Conservation (phyloP, 2,888 invertebrate genomes). For the Cremastinae sp. region DNA sequence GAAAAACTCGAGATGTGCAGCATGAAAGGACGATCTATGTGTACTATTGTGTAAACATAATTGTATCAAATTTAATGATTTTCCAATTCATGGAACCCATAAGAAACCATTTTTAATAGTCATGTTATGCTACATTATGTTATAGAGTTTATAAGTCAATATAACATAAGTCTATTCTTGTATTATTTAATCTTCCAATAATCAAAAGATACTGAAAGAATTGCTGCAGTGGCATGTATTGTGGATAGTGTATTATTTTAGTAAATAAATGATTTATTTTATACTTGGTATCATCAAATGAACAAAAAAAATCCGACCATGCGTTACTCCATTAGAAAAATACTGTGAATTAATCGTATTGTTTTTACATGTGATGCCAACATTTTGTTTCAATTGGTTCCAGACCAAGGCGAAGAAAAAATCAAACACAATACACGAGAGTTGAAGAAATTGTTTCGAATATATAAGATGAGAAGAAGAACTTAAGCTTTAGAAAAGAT, state of each 20-base stretch:
- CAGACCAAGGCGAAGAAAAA: background rate
- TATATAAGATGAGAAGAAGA: background rate
- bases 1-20: slow-evolving; percentile 60
- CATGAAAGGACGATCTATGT: slow-evolving; percentile 70
- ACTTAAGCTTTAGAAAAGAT: background rate
- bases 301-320: background rate
- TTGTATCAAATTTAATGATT: slow-evolving; percentile 61
- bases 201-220: slow-evolving; percentile 62
- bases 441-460: background rate
- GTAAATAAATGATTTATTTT: slow-evolving; percentile 76
- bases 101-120: slow-evolving; percentile 46
- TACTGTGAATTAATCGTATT: slow-evolving; percentile 1
- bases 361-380: slow-evolving; percentile 4
- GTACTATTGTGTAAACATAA: slow-evolving; percentile 66
- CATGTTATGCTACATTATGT: slow-evolving; percentile 53
- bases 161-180: slow-evolving; percentile 44
- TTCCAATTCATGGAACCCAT: slow-evolving; percentile 1
- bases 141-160: slow-evolving; percentile 50
- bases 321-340: background rate
- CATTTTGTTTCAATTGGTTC: background rate
- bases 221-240: slow-evolving; percentile 59
- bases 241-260: slow-evolving; percentile 73
- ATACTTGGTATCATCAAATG: slow-evolving; percentile 58
- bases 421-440: background rate
- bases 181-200: slow-evolving; percentile 69